These are phyloP conservation scores for Tricholauxania praeusta DNA, from an alignment of 2,888 invertebrate species.

Conservation along the genomic window DNA sequence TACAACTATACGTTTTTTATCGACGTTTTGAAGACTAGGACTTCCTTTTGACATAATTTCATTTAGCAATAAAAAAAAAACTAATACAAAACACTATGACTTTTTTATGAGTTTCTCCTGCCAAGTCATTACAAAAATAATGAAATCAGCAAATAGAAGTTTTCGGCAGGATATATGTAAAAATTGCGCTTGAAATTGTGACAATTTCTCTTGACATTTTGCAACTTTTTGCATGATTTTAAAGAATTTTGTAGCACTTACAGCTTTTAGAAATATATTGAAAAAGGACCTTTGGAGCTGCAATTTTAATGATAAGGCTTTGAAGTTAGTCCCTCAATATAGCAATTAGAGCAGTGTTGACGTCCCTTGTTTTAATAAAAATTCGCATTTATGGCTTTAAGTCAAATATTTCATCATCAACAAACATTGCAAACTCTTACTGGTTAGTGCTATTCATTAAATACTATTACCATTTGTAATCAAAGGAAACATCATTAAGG, in stretches of 20 bases:
- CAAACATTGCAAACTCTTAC: too few relatives aligned
- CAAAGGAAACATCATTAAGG: too few relatives aligned
- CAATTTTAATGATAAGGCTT: too few relatives aligned
- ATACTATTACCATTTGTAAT: too few relatives aligned
- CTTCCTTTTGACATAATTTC: slow-evolving; percentile 60
- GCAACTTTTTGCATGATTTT: neutral
- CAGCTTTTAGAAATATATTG: neutral
- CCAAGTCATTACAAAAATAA: slow-evolving; percentile 7
- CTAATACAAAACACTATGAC: slow-evolving; percentile 11
- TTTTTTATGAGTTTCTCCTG: slow-evolving; percentile 20
- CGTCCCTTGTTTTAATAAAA: too few relatives aligned
- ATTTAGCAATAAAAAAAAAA: slow-evolving; percentile 56
- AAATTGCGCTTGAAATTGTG: slow-evolving; percentile 11
- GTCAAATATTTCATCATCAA: too few relatives aligned
- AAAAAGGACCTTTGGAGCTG: too few relatives aligned
- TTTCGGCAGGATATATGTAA: neutral
- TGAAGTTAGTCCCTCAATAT: too few relatives aligned
- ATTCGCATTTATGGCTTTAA: too few relatives aligned
- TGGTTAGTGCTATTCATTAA: too few relatives aligned
- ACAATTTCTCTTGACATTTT: neutral
- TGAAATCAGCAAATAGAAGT: slow-evolving; percentile 14
- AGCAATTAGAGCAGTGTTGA: too few relatives aligned
- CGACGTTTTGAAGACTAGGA: slow-evolving; percentile 41
- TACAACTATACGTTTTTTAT: slow-evolving; percentile 4
- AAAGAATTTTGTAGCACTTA: neutral